These are phyloP conservation scores for Gallirallus australis DNA, from an alignment of 2,797 vertebrate genomes.

Conservation along the genomic window DNA sequence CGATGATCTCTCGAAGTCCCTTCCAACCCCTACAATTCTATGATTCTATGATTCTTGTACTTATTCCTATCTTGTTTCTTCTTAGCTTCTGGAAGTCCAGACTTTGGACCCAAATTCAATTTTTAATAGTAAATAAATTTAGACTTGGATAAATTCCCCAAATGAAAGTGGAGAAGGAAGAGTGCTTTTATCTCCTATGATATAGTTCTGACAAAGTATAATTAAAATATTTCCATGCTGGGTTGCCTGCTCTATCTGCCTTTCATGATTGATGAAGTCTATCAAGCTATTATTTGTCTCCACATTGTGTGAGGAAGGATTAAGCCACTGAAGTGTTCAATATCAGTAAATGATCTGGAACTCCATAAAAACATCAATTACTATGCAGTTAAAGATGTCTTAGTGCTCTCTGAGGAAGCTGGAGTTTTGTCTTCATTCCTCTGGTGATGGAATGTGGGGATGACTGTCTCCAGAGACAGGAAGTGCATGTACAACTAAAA, in stretches of 20 bases:
- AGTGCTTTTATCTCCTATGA: not conserved
- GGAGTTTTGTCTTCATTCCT: not conserved
- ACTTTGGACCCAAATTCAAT: not conserved
- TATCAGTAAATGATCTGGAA: slow-evolving; percentile 56
- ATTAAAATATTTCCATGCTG: slow-evolving; percentile 65
- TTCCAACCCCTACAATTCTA: too few relatives aligned
- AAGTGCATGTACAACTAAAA: not conserved
- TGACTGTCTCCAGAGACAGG: not conserved
- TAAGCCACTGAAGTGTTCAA: slow-evolving; percentile 27
- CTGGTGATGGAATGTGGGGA: not conserved
- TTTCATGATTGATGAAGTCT: slow-evolving; percentile 6
- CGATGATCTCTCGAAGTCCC: too few relatives aligned
- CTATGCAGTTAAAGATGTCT: slow-evolving; percentile 5
- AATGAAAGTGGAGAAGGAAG: not conserved
- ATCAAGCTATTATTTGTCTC: slow-evolving; percentile 37
- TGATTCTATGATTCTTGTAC: not conserved
- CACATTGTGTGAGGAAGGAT: slow-evolving; percentile 18
- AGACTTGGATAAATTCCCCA: not conserved
- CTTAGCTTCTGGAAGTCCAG: not conserved
- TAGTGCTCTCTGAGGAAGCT: not conserved
- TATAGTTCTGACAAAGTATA: slow-evolving; percentile 36
- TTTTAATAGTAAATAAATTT: not conserved
- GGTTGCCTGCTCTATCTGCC: slow-evolving; percentile 2
- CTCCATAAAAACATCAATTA: slow-evolving; percentile 48
- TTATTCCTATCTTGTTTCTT: not conserved